phyloP scores from a whole-genome alignment of 1,140 invertebrate species.

The Lasioglossum baleicum region DNA sequence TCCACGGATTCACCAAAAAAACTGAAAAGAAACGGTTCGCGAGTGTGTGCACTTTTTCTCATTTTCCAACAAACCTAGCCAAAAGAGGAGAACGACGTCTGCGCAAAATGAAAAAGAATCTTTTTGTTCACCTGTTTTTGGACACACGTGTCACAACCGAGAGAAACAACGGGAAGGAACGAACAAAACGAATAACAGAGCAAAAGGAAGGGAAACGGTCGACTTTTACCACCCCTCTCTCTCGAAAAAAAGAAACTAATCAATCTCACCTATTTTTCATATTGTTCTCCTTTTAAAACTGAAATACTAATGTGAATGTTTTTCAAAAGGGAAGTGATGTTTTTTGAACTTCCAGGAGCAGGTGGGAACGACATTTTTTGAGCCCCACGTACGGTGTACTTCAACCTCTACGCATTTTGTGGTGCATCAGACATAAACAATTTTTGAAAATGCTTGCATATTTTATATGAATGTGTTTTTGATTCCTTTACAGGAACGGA shows the following conservation, averaged over 20 bases:
- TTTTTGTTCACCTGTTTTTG: slow-evolving; percentile 46
- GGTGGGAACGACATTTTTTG: slow-evolving; percentile 80
- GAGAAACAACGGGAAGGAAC: slow-evolving; percentile 57
- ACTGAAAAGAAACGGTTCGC: too few relatives aligned
- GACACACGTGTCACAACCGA: slow-evolving; percentile 54
- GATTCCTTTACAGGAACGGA: slow-evolving; percentile 80
- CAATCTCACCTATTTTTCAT: slow-evolving; percentile 9
- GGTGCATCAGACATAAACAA: slow-evolving; percentile 78
- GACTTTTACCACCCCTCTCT: slow-evolving; percentile 13
- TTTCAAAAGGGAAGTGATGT: slow-evolving; percentile 81
- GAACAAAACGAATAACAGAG: slow-evolving; percentile 52
- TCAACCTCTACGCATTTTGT: slow-evolving; percentile 79
- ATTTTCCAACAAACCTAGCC: slow-evolving; percentile 53
- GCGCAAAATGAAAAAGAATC: neutral
- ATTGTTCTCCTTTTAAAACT: slow-evolving; percentile 55
- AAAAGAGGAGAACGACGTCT: slow-evolving; percentile 46
- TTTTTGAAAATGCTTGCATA: slow-evolving; percentile 80
- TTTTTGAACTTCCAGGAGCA: slow-evolving; percentile 81
- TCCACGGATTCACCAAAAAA: too few relatives aligned
- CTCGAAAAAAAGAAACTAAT: slow-evolving; percentile 39
- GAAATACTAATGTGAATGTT: slow-evolving; percentile 75
- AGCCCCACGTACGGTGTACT: slow-evolving; percentile 79
- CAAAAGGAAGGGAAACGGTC: slow-evolving; percentile 51
- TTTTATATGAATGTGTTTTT: slow-evolving; percentile 81
- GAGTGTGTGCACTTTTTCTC: slow-evolving; percentile 48